Conservation (phyloP, 2,888 invertebrate genomes). For the Dicyrtoma fusca region DNA sequence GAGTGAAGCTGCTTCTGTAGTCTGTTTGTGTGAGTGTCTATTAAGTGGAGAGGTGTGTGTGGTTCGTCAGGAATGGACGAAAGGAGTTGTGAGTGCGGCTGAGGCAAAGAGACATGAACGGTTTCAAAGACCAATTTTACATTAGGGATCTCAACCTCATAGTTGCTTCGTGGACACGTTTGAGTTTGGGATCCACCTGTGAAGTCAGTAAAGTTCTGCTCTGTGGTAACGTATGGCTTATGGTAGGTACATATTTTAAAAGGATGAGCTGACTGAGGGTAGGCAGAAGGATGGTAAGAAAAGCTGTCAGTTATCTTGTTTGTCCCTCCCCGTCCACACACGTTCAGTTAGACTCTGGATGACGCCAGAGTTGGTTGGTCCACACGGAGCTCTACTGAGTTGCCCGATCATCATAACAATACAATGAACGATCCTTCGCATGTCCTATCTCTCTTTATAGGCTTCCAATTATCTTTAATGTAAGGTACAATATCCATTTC, state of each 20-base stretch:
- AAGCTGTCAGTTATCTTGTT: constrained; percentile 30
- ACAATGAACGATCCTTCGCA: constrained; percentile 11
- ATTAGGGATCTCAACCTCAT: background rate
- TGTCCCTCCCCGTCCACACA: constrained; percentile 35
- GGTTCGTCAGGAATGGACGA: too few relatives aligned
- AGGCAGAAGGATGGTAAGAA: constrained; percentile 24
- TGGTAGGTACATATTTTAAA: background rate
- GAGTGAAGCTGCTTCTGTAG: background rate
- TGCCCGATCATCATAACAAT: constrained; percentile 12
- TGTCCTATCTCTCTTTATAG: constrained; percentile 24
- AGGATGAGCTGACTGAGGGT: background rate
- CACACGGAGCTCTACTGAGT: constrained; percentile 16
- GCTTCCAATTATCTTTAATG: constrained; percentile 25
- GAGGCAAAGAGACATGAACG: too few relatives aligned
- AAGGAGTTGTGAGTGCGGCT: too few relatives aligned
- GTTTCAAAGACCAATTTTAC: too few relatives aligned
- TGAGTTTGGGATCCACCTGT: background rate
- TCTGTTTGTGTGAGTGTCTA: background rate
- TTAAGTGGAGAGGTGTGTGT: too few relatives aligned
- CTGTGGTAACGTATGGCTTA: background rate
- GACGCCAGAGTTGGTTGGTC: constrained; percentile 34
- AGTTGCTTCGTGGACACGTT: background rate
- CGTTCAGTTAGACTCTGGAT: constrained; percentile 32
- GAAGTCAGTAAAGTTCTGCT: too few relatives aligned
- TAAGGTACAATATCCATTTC: constrained; percentile 26